These are phyloP conservation scores for Oophaga pumilio DNA, from an alignment of 2,113 vertebrate species.

Conservation along the genomic window DNA sequence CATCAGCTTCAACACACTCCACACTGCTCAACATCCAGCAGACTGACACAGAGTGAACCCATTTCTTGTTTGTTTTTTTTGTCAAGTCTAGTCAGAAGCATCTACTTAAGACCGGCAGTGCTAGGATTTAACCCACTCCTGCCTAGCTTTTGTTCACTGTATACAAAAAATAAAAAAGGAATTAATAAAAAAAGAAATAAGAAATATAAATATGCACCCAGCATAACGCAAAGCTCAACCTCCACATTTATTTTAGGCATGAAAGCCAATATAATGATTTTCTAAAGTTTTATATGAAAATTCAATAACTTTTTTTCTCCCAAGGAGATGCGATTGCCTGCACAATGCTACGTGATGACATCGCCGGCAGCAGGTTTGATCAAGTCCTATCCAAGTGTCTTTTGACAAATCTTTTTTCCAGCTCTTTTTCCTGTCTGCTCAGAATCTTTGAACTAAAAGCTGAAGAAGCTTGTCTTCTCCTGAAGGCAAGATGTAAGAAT, in stretches of 20 bases:
- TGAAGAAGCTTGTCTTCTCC: conserved; percentile 24
- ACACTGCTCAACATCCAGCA: too few relatives aligned
- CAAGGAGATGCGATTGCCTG: neutral
- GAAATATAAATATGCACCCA: too few relatives aligned
- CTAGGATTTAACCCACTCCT: too few relatives aligned
- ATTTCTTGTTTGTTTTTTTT: too few relatives aligned
- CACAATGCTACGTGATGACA: neutral
- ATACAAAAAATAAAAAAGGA: too few relatives aligned
- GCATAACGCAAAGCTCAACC: too few relatives aligned
- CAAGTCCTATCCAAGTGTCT: conserved; percentile 31
- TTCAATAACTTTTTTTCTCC: neutral
- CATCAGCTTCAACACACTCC: too few relatives aligned
- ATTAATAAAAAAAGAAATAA: too few relatives aligned
- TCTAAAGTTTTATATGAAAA: neutral
- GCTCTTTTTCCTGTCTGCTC: neutral
- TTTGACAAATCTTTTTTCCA: neutral
- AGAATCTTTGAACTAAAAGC: conserved; percentile 33
- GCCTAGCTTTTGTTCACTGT: too few relatives aligned
- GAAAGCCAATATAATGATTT: neutral
- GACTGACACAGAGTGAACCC: too few relatives aligned
- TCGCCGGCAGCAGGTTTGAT: conserved; percentile 29
- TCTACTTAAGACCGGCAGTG: too few relatives aligned
- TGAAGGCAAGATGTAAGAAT: conserved; percentile 31
- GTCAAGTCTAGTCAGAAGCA: too few relatives aligned
- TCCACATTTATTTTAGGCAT: neutral